These are phyloP conservation scores for Eleginops maclovinus DNA, from an alignment of 2,113 vertebrate species.

Conservation along the genomic window DNA sequence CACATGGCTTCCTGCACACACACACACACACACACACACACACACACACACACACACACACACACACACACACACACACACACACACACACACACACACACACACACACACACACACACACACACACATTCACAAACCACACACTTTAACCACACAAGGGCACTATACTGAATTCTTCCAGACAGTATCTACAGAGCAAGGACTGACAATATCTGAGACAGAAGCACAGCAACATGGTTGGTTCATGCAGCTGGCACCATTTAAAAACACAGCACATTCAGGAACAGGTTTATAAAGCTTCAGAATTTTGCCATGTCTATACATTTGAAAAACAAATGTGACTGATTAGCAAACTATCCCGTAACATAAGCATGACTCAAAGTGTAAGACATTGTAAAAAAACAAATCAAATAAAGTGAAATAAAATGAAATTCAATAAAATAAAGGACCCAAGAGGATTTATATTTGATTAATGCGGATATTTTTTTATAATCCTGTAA, in stretches of 20 bases:
- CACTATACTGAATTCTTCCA: constrained; percentile 26
- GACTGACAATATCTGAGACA: constrained; percentile 14
- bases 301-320: neutral
- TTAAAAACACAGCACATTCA: neutral
- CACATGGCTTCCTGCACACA: constrained; percentile 38
- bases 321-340: neutral
- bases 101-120: neutral
- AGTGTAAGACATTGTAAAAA: no score
- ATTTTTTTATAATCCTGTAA: no score
- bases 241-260: neutral
- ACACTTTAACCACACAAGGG: constrained; percentile 1
- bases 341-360: neutral
- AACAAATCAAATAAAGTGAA: no score
- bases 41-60: neutral
- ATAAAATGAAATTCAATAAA: no score
- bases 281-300: neutral
- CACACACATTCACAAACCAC: no score
- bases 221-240: neutral
- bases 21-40: constrained; percentile 2
- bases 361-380: neutral
- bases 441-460: no score
- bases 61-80: constrained; percentile 12
- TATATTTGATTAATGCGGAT: no score
- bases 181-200: constrained; percentile 1
- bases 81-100: constrained; percentile 12